Conservation (phyloP, 2,113 vertebrate species). For the Oryzias celebensis region DNA sequence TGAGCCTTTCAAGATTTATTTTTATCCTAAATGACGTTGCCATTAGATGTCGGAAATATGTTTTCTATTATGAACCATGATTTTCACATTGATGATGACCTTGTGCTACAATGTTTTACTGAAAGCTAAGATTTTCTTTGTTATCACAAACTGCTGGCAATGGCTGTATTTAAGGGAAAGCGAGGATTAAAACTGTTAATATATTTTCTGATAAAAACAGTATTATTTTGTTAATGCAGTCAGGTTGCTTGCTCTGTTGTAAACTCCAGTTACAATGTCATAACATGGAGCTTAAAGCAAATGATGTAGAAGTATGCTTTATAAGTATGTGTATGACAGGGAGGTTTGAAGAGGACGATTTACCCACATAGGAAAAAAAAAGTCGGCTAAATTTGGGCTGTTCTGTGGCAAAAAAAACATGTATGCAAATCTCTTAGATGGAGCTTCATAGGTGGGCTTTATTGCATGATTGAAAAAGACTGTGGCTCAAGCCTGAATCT, state of each 20-base stretch:
- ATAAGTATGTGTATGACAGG: conserved; percentile 77
- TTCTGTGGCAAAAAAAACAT: conserved; percentile 41
- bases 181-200: conserved; percentile 71
- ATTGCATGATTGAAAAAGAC: conserved; percentile 46
- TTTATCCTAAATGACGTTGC: conserved; percentile 73
- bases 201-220: conserved; percentile 82
- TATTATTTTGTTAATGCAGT: conserved; percentile 83
- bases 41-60: conserved; percentile 75
- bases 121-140: conserved; percentile 79
- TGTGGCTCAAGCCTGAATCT: conserved; percentile 36
- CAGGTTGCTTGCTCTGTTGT: conserved; percentile 82
- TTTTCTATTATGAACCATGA: conserved; percentile 76
- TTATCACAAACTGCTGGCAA: conserved; percentile 73
- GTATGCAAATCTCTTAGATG: conserved; percentile 66
- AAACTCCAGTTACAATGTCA: conserved; percentile 72
- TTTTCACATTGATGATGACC: conserved; percentile 69
- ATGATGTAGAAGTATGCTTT: conserved; percentile 80
- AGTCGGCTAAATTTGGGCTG: conserved; percentile 27
- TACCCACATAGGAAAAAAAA: conserved; percentile 33
- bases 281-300: conserved; percentile 77
- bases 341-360: conserved; percentile 43
- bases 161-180: conserved; percentile 75
- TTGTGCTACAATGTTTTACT: conserved; percentile 74
- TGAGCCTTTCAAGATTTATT: conserved; percentile 83
- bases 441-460: conserved; percentile 37